These are phyloP conservation scores for Opisthocomus hoazin DNA, from an alignment of 2,113 vertebrate species.

Conservation along the genomic window DNA sequence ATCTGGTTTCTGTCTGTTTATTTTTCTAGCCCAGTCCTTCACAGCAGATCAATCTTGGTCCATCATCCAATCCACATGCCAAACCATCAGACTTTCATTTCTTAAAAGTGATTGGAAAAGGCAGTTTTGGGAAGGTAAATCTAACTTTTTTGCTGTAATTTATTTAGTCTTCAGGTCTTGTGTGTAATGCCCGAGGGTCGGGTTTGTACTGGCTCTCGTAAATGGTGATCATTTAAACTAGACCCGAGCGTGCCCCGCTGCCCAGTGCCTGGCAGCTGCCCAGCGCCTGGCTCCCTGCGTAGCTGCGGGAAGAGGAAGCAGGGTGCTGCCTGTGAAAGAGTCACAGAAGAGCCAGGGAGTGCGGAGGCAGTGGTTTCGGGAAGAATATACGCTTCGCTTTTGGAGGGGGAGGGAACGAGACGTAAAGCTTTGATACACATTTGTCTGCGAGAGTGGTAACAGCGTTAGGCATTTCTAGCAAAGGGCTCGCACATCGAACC, in stretches of 20 bases:
- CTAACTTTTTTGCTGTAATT: neutral
- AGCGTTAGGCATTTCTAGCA: neutral
- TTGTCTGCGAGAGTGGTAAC: neutral
- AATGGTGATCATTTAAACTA: neutral
- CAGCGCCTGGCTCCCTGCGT: neutral
- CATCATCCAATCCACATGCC: slow-evolving; percentile 95
- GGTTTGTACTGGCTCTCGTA: neutral
- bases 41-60: slow-evolving; percentile 96
- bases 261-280: too few species aligned
- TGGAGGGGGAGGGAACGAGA: neutral
- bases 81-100: slow-evolving; percentile 98
- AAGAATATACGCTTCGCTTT: neutral
- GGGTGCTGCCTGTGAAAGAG: neutral
- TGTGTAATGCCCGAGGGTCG: rapidly evolving
- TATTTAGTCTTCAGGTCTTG: neutral
- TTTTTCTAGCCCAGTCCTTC: slow-evolving; percentile 89
- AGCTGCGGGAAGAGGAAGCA: neutral
- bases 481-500: neutral
- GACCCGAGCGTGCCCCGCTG: neutral
- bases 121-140: slow-evolving; percentile 92
- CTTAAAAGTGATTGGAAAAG: slow-evolving; percentile 97
- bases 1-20: neutral
- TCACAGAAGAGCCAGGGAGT: neutral
- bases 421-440: neutral
- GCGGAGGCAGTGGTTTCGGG: neutral